These are phyloP conservation scores for Silurus aristotelis DNA, from an alignment of 2,797 vertebrate genomes.

Conservation along the genomic window DNA sequence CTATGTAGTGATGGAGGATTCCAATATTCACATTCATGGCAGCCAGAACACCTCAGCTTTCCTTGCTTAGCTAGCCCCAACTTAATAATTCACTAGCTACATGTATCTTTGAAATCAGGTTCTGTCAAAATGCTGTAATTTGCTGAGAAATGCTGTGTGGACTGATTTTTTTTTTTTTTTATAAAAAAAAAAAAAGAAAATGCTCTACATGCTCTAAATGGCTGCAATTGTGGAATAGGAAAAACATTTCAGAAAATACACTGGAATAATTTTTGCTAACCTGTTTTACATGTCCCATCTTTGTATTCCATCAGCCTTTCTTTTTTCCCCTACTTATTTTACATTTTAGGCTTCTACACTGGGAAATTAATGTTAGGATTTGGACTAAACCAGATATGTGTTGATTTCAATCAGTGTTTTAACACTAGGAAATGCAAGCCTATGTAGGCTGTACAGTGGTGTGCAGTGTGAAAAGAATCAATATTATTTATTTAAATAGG, in stretches of 20 bases:
- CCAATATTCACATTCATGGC: constrained; percentile 53
- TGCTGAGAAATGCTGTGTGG: background rate
- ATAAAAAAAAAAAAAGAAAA: background rate
- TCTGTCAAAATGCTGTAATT: constrained; percentile 31
- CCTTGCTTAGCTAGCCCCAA: constrained; percentile 18
- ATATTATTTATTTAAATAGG: background rate
- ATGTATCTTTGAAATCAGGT: constrained; percentile 28
- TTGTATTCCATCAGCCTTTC: background rate
- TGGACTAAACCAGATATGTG: background rate
- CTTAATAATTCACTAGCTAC: constrained; percentile 51
- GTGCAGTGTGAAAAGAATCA: background rate
- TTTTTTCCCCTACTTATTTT: background rate
- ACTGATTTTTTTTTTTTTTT: constrained; percentile 23
- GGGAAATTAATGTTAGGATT: background rate
- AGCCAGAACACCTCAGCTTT: constrained; percentile 35
- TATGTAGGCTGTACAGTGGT: background rate
- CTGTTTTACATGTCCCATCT: background rate
- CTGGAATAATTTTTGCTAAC: background rate
- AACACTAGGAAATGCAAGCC: background rate
- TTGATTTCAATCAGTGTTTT: background rate
- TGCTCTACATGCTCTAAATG: background rate
- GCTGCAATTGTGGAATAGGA: background rate
- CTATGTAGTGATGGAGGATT: constrained; percentile 54
- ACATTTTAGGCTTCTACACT: background rate
- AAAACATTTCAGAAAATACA: background rate